Base-by-base conservation (phyloP, 1,140 invertebrate species). In the Drosophila prosaltans region DNA sequence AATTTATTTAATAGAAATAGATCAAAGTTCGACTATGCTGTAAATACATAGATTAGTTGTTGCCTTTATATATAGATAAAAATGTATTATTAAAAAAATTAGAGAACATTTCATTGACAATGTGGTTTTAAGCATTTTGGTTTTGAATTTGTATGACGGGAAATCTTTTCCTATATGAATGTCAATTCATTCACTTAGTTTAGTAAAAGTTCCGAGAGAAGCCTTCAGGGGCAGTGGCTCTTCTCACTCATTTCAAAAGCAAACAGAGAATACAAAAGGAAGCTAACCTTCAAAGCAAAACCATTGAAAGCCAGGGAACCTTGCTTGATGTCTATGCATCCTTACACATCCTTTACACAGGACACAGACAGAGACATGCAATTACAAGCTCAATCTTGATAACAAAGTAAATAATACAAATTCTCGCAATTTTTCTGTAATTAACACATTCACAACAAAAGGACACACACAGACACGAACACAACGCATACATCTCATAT, bases 341-440 rank as follows among this genome's bases (percentile, higher is more conserved):
- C 54, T 57, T 41, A 51, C 24, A 62, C 30, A 21, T 32, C 40
- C 48, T 55, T 63, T 28, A 41, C 48, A 58, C 28, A 61, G 62
- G 8, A 63, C 32, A 45, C 8, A 64, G 30, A 11, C 41, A 78
- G 30, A 68, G 40, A 72, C 60, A 61, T 54, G 68, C 66, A 69
- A 71, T 74, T 61, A 64, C 36, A 48, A 76, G 69, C 80, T 72
- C 67, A 68, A 78, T 80, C 76, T 79, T 77, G 82, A 86, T 88
- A 86, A 80, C 83, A 86, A 86, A 82, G 83, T 88, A 86, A 86
- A 86, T 86, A 88, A 88, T 88, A 88, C 76, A 74, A 83, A 88
- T 88, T 86, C 76, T 88, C 76, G 76, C 83, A 88, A 88, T 88
- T 86, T 86, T 88, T 88, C 79, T 83, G 83, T 86, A 86, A 86